phyloP scores from a whole-genome alignment of 1,140 invertebrate genomes.

The Bradynema listronoti region DNA sequence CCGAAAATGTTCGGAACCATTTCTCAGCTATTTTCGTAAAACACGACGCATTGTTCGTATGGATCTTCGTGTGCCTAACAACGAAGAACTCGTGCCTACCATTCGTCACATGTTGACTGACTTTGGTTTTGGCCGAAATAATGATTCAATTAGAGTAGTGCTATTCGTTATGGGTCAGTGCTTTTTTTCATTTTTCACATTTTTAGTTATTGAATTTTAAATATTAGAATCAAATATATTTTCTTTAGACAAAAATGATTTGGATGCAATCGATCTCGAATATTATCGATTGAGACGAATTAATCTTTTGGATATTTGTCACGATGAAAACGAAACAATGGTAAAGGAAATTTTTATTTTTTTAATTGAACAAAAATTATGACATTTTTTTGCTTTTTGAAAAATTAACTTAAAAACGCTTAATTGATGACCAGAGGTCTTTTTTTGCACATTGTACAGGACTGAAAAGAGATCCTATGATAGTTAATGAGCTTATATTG shows the following conservation, averaged over 20 bases:
- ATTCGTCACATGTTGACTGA: constrained; percentile 44
- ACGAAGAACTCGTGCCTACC: constrained; percentile 31
- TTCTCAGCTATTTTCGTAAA: constrained; percentile 47
- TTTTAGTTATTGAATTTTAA: too few relatives aligned
- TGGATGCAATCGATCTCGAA: constrained; percentile 38
- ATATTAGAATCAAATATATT: background rate
- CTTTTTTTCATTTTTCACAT: constrained; percentile 8
- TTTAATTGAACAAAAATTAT: background rate
- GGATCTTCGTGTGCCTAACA: constrained; percentile 41
- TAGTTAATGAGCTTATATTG: too few relatives aligned
- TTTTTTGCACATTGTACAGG: too few relatives aligned
- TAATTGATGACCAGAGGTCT: too few relatives aligned
- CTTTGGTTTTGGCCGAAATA: constrained; percentile 48
- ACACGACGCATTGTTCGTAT: constrained; percentile 40
- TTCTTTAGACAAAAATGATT: constrained; percentile 38
- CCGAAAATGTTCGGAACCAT: constrained; percentile 42
- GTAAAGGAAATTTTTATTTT: constrained; percentile 13
- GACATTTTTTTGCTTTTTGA: background rate
- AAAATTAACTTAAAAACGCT: background rate
- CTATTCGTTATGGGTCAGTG: constrained; percentile 31
- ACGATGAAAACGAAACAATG: constrained; percentile 41
- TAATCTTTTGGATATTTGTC: constrained; percentile 32
- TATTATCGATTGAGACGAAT: constrained; percentile 44
- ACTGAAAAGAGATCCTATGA: too few relatives aligned
- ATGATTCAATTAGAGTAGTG: constrained; percentile 49